phyloP scores from a whole-genome alignment of 64 coral and sea anemone species.

The Dendronephthya gigantea region DNA sequence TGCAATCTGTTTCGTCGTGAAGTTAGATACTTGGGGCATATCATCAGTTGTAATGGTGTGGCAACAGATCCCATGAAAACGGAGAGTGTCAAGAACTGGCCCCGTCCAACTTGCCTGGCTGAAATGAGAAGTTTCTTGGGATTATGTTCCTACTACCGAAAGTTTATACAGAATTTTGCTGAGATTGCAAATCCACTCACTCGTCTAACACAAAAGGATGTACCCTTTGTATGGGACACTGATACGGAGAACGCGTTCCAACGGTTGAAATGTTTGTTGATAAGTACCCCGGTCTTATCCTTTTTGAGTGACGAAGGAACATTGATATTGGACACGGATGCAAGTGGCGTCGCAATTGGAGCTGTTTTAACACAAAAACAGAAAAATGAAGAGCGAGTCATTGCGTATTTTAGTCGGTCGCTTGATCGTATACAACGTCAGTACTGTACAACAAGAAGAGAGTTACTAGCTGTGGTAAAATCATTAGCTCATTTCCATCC shows the following conservation, averaged over 20 bases:
- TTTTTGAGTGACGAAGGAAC: background rate
- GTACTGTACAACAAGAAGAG: conserved; percentile 5
- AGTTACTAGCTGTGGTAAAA: conserved; percentile 9
- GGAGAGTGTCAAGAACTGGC: too few species aligned
- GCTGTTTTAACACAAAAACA: conserved; percentile 5
- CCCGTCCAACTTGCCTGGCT: too few species aligned
- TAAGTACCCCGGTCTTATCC: background rate
- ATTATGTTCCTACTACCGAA: background rate
- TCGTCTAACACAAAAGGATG: too few species aligned
- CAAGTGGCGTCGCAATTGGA: background rate
- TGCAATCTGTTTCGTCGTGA: too few species aligned
- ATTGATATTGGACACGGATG: background rate
- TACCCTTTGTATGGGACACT: too few species aligned
- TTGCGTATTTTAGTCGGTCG: background rate
- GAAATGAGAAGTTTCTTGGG: too few species aligned
- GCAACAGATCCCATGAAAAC: too few species aligned
- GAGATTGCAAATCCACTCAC: too few species aligned
- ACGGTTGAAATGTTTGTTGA: background rate
- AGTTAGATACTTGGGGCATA: too few species aligned
- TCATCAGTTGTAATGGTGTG: too few species aligned
- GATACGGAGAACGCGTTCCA: background rate
- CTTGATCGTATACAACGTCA: conserved; percentile 2
- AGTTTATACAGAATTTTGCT: too few species aligned
- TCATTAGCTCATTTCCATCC: background rate
- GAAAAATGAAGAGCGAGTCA: background rate